A percentile compares a stretch with the other conserved stretches of the same genome.
These are phyloP conservation scores for Aphelocoma californica DNA, from an alignment of 2,797 vertebrate species.

Conservation along the genomic window DNA sequence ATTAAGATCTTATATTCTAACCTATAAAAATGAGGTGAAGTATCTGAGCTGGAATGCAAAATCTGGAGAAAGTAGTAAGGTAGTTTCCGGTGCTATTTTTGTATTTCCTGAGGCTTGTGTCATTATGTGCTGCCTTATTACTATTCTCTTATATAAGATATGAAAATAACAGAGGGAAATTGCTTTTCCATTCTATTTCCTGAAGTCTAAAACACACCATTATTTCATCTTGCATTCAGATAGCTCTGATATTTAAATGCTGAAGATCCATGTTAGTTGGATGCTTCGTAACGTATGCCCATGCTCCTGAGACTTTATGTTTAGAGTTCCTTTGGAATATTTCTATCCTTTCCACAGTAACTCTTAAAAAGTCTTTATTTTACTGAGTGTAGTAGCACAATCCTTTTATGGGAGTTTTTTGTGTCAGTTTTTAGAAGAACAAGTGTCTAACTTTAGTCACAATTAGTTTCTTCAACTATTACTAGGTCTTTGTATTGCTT, in stretches of 20 bases:
- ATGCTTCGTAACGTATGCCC: neutral
- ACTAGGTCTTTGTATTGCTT: neutral
- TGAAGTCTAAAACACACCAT: slow-evolving; percentile 37
- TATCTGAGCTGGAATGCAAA: slow-evolving; percentile 58
- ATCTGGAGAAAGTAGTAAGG: slow-evolving; percentile 29
- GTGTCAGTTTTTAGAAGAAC: neutral
- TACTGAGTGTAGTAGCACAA: neutral
- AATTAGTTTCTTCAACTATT: neutral
- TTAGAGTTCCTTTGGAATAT: neutral
- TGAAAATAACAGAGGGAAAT: slow-evolving; percentile 57
- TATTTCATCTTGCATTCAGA: slow-evolving; percentile 58
- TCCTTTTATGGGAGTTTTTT: neutral
- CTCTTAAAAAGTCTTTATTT: neutral
- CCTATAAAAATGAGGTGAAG: slow-evolving; percentile 25
- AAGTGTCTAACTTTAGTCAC: neutral
- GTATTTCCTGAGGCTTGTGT: slow-evolving; percentile 36
- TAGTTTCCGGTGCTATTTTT: slow-evolving; percentile 43
- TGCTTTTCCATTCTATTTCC: slow-evolving; percentile 59
- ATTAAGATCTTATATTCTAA: slow-evolving; percentile 8
- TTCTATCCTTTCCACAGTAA: neutral
- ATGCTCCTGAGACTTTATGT: neutral
- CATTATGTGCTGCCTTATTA: slow-evolving; percentile 19
- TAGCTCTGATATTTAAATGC: slow-evolving; percentile 37
- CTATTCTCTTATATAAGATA: slow-evolving; percentile 43
- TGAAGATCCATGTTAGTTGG: neutral